Evolutionary conservation across 2,888 invertebrate genomes (phyloP), one percentile per base, ranked within the genome.

Genomic region (Trichogramma dendrolimi): DNA sequence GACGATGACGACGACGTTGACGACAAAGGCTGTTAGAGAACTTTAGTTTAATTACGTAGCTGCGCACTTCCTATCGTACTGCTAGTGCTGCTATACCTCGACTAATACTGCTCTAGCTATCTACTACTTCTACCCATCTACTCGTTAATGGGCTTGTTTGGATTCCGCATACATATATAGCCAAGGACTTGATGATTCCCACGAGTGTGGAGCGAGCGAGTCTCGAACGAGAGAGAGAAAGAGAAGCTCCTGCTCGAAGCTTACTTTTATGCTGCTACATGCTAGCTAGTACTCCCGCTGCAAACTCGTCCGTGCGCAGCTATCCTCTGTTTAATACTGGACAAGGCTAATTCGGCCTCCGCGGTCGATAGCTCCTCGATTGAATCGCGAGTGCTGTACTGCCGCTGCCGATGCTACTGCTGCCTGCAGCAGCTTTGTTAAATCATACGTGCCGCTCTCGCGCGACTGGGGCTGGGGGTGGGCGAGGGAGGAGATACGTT

Each of bases 31-130:
- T 58, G 58, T 63, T 60, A 54, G 51, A 48, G 60, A 63, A 63
- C 41, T 60, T 60, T 60, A 56, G 60, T 63, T 63, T 63, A 63
- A 63, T 63, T 60, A 57, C 57, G 57, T 52, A 53, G 48, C 56
- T 6, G 27, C 46, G n/a, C 46, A 10, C 8, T 8, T 46, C n/a
- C 46, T 27, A 27, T 27, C 27, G 27, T 27, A 27, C 38, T 46
- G 47, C 47, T 44, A 38, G 6, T 40, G 11, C 58, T 43, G 27
- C 27, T 27, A 27, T 27, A 27, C 27, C 27, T 27, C 27, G 27
- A 27, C 27, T 27, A 27, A 27, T 27, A 27, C 27, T 11, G 14
- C 52, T 6, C 41, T 4, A 7, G 10, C 50, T 11, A 7, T 10
- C 14, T n/a, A n/a, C 48, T 48, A 48, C 48, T 8, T 48, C 11